These are phyloP conservation scores for Gambusia yucatana DNA, from an alignment of 2,797 vertebrate species.

Conservation along the genomic window DNA sequence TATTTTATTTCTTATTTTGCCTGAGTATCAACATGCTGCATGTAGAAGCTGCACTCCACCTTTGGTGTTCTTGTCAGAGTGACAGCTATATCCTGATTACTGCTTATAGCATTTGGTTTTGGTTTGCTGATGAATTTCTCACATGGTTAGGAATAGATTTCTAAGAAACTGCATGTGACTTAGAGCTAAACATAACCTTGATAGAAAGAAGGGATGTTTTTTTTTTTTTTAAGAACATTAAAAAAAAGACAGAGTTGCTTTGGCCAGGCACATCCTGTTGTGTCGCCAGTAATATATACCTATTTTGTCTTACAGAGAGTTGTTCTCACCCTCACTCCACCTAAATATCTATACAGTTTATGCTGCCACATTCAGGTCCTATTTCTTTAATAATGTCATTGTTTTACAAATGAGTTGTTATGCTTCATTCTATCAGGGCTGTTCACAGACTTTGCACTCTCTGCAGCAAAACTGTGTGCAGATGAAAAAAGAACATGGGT, in stretches of 20 bases:
- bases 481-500: constrained; percentile 13
- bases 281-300: neutral
- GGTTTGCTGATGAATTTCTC: neutral
- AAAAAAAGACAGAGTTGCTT: neutral
- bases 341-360: neutral
- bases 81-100: neutral
- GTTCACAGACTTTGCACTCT: constrained; percentile 26
- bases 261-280: neutral
- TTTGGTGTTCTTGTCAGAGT: neutral
- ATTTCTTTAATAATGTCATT: neutral
- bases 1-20: neutral
- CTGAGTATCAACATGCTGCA: neutral
- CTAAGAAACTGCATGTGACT: constrained; percentile 2
- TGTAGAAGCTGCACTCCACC: neutral
- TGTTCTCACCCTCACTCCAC: neutral
- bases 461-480: constrained; percentile 3
- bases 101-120: neutral
- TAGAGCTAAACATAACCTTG: neutral
- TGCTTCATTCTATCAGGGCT: neutral
- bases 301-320: constrained; percentile 11
- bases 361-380: neutral
- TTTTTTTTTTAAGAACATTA: neutral
- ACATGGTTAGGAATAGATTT: neutral
- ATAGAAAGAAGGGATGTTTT: neutral
- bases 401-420: neutral